A percentile compares a stretch with the other conserved stretches of the same genome.
Evolutionary conservation across 2,888 invertebrate species (phyloP).

Genomic region (Cephonodes hylas): DNA sequence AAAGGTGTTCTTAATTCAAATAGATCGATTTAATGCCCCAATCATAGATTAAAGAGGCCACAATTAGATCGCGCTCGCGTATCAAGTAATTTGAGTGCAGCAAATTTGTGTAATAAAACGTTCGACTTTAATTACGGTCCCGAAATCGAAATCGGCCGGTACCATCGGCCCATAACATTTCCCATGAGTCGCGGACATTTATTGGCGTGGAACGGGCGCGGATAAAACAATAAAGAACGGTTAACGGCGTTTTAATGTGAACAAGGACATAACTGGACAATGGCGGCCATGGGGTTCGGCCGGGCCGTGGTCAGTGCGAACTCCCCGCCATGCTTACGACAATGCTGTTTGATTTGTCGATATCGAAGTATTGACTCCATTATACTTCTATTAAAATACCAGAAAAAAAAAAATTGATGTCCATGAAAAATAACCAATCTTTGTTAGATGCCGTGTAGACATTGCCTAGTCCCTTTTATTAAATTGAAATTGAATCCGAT

Average conservation of each 20-base stretch:
- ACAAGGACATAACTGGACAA: conserved; percentile 76
- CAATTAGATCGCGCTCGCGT: conserved; percentile 44
- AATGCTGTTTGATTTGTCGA: conserved; percentile 36
- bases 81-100: conserved; percentile 57
- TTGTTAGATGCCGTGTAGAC: too few species aligned
- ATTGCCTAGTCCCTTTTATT: too few species aligned
- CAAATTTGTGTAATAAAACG: conserved; percentile 64
- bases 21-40: not conserved
- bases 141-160: conserved; percentile 57
- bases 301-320: conserved; percentile 63
- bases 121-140: conserved; percentile 60
- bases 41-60: conserved; percentile 18
- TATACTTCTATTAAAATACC: too few species aligned
- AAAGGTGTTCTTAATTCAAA: not conserved
- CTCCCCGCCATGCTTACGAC: conserved; percentile 49
- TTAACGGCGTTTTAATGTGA: conserved; percentile 80
- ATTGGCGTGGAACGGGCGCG: conserved; percentile 62
- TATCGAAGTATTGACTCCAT: conserved; percentile 41
- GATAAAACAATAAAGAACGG: conserved; percentile 81
- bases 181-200: conserved; percentile 75
- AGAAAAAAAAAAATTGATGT: too few species aligned
- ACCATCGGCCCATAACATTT: conserved; percentile 53
- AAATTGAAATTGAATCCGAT: too few species aligned
- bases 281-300: conserved; percentile 67
- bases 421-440: too few species aligned